Evolutionary conservation across 1,140 invertebrate genomes (phyloP).

Genomic region (Streblospio benedicti): DNA sequence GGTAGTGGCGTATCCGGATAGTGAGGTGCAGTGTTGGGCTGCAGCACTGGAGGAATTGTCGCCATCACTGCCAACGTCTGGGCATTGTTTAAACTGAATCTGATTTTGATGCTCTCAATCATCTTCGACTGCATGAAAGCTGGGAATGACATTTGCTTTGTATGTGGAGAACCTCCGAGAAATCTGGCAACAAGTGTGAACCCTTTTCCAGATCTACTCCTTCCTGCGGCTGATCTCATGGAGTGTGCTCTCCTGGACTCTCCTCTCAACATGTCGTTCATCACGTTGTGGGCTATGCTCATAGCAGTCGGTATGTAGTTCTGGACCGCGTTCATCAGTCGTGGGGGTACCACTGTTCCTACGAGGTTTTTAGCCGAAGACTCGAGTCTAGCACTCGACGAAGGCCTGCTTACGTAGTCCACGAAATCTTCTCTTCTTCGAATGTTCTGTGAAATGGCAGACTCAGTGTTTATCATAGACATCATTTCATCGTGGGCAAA

Average conservation of each 20-base stretch:
- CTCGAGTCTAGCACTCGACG: no score
- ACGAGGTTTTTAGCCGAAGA: no score
- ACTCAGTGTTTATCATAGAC: no score
- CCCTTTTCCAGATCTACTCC: background rate
- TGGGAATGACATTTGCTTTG: slow-evolving; percentile 5
- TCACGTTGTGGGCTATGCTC: background rate
- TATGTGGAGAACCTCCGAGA: slow-evolving; percentile 3
- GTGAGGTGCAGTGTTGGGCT: background rate
- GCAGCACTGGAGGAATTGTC: background rate
- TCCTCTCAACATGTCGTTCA: background rate
- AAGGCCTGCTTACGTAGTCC: no score
- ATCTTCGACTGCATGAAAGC: slow-evolving; percentile 8
- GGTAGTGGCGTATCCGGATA: background rate
- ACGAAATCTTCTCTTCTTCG: no score
- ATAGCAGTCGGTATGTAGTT: background rate
- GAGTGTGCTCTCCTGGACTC: background rate
- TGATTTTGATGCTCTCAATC: background rate
- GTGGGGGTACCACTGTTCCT: background rate
- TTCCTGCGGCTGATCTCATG: background rate
- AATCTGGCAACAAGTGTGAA: background rate
- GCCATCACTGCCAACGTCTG: background rate
- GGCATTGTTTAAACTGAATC: background rate
- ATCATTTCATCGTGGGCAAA: no score
- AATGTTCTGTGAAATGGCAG: no score
- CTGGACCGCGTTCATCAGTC: background rate